A percentile compares a stretch with the other conserved stretches of the same genome.
phyloP scores from a whole-genome alignment of 2,797 vertebrate genomes.

The Gymnothorax reevesii region DNA sequence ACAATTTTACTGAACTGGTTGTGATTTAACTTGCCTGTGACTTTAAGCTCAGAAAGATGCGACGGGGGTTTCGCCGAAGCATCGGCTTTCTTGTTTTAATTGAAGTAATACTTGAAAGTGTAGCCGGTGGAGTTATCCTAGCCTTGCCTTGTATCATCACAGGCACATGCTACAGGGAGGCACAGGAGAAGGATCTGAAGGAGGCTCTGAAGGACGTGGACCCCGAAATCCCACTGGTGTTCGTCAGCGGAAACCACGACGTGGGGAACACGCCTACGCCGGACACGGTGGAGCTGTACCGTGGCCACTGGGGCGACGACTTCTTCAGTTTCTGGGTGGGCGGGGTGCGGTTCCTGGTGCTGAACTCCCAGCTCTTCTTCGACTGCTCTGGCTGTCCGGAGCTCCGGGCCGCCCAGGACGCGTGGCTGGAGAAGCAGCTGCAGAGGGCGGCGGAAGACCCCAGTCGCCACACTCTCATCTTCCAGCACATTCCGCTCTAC shows the following conservation, averaged over 20 bases:
- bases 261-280: slow-evolving; percentile 86
- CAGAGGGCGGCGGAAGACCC: slow-evolving; percentile 59
- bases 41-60: too few species aligned
- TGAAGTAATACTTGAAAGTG: too few species aligned
- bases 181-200: slow-evolving; percentile 86
- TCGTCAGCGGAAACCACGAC: slow-evolving; percentile 96
- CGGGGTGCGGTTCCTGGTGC: slow-evolving; percentile 88
- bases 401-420: slow-evolving; percentile 82
- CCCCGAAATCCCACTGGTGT: slow-evolving; percentile 83
- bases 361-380: slow-evolving; percentile 92
- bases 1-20: too few species aligned
- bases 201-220: slow-evolving; percentile 69
- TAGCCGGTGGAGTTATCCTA: not conserved
- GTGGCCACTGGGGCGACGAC: slow-evolving; percentile 88
- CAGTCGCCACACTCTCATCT: slow-evolving; percentile 82
- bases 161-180: slow-evolving; percentile 81
- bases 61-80: too few species aligned
- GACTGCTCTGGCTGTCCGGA: slow-evolving; percentile 81
- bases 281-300: slow-evolving; percentile 77
- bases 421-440: slow-evolving; percentile 88
- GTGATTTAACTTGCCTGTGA: too few species aligned
- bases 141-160: slow-evolving; percentile 21
- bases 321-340: slow-evolving; percentile 97
- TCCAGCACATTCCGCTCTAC: slow-evolving; percentile 96
- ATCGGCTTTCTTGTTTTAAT: too few species aligned